Base-by-base conservation (phyloP, 2,888 invertebrate species). In the Hypena proboscidalis region DNA sequence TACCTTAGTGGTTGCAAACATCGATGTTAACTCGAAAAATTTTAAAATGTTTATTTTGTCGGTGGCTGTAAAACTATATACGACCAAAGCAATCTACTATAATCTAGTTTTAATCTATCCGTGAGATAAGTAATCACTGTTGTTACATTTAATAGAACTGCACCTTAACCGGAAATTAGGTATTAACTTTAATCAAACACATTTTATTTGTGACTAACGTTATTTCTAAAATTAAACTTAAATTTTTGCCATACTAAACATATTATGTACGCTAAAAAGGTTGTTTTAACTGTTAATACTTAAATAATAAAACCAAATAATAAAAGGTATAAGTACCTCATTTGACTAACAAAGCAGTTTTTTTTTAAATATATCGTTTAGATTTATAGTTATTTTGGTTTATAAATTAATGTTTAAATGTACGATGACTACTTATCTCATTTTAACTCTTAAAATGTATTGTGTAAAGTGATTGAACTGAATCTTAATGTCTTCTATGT, bases 81-180 rank as follows among this genome's bases (percentile, higher is more conserved):
- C 72, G 83, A 84, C 83, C 84, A 83, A 82, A 82, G 79, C 81
- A 80, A 81, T 80, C 68, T 80, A 75, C 56, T 70, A 50, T 74
- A 78, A 74, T 63, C 67, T 79, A 78, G 72, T 59, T 74, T 31
- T 79, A 77, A 74, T 64, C 69, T 66, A 60, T 46, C 42, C 50
- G 41, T 60, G 67, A 65, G 61, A 56, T 62, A 58, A 72, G 68
- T 68, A 67, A 65, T 71, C 66, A 68, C 58, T 57, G 33, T 55
- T 48, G 32, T 22, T 40, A 44, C 17, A 36, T 31, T 23, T 25
- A 11, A 42, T 52, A 35, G 25, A 52, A 56, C 21, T 42, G 36
- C 36, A 44, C 36, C 38, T 40, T 47, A 30, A 35, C 25, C 19
- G 19, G 32, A 26, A 13, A 20, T 36, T 23, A 25, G 4, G 15